Evolutionary conservation across 2,113 vertebrate species (phyloP), one percentile per base, ranked within the genome.

Genomic region (Toxotes chatareus): DNA sequence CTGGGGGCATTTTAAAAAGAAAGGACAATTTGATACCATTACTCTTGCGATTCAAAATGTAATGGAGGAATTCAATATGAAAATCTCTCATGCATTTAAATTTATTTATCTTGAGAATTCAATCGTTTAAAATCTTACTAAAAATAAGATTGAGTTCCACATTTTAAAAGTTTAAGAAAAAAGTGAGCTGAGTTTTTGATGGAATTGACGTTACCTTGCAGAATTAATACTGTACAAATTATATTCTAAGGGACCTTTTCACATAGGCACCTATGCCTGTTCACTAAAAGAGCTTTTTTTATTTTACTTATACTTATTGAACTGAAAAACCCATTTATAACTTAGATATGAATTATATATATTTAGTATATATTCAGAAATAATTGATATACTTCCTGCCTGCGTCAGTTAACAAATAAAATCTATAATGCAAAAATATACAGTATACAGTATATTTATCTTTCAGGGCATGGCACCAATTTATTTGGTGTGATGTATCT

Each of bases 11-110:
- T 92, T 91, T 88, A 86, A 87, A 92, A 92, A 92, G 87, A 88
- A 92, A 93, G 84, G 87, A 94, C 86, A 87, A 91, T 93, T 91
- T 93, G 86, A 89, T 89, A 72, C 83, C 55, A 92, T 91, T 91
- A 91, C 88, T 81, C 38, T 71, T 21, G 9, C 79, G 51, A 65
- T 80, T 87, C 87, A 73, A 83, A 86, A 82, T 59, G 86, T 87
- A 88, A 85, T 84, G 76, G 73, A 84, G 84, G 77, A 84, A 87
- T 83, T 83, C 76, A 76, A 82, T 67, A 44, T 38, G 34, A 73
- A 89, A 75, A 82, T 60, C 27, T 83, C 23, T 82, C 57, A 57
- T 61, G 73, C 32, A 46, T 78, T 80, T 72, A 65, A 78, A 86
- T 79, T 79, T 78, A 72, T 88, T 87, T 77, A 66, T 85, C 63